phyloP scores from a whole-genome alignment of 2,113 vertebrate species.

The Callithrix jacchus region DNA sequence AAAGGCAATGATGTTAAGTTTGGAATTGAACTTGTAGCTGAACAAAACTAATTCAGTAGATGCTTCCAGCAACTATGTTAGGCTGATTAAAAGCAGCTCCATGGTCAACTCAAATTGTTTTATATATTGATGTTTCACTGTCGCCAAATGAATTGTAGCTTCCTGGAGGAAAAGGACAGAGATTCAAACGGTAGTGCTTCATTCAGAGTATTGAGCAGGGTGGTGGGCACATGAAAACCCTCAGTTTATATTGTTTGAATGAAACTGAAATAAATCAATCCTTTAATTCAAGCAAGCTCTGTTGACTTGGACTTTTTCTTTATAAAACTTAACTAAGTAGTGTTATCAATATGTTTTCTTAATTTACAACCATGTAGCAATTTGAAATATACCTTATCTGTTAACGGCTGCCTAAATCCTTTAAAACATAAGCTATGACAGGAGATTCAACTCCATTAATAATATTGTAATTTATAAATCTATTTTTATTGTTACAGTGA shows the following conservation, averaged over 20 bases:
- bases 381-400: background rate
- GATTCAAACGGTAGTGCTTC: background rate
- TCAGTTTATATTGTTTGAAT: background rate
- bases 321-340: background rate
- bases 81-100: constrained; percentile 75
- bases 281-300: background rate
- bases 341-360: background rate
- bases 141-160: constrained; percentile 50
- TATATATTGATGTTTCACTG: constrained; percentile 62
- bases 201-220: background rate
- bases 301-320: background rate
- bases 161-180: background rate
- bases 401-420: background rate
- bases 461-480: background rate
- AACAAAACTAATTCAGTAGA: constrained; percentile 73
- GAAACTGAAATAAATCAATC: background rate
- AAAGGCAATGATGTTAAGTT: constrained; percentile 77
- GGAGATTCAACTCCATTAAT: background rate
- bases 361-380: background rate
- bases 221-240: background rate
- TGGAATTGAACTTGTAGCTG: constrained; percentile 65
- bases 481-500: background rate
- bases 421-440: background rate
- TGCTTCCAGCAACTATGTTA: constrained; percentile 74
- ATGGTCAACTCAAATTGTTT: constrained; percentile 67